Evolutionary conservation across 2,888 invertebrate species (phyloP), one percentile per base, ranked within the genome.

Genomic region (Eupithecia subumbrata): DNA sequence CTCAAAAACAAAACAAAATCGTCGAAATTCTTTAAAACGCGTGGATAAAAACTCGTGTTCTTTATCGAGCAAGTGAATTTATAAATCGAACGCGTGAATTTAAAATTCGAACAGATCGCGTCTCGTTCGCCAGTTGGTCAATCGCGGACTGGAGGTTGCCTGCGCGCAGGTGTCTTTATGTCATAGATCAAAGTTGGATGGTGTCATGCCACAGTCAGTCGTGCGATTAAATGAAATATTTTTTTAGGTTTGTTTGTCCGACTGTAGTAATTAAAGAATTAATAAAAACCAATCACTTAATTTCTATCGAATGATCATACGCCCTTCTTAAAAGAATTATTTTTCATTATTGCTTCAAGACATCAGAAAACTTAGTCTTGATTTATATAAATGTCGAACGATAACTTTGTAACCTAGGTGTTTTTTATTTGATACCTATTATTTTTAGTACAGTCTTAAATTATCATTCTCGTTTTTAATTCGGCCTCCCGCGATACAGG

Each of bases 81-180:
- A 63, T 63, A 30, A 63, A 63, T 63, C 63, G 75, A 71, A 40
- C 75, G 74, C 74, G 60, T 63, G 66, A 66, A 72, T 72, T 79
- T 40, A 9, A 72, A 80, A 74, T 72, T 72, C 56, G 68, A 77
- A 79, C 67, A 18, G 66, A 72, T 74, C 60, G 69, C 82, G 83
- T 80, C 77, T 64, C 60, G 79, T 84, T 80, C 79, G 74, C 72
- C 78, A 74, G 14, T 64, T 71, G 63, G 83, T 76, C 77, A 74
- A 72, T 56, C 82, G 85, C 78, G 85, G 80, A 85, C 86, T 84
- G 86, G 76, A 63, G 74, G 80, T 86, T 82, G 87, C 89, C 84
- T 84, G 12, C 0, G 78, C 86, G 88, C 91, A 90, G 89, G 88
- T 91, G 88, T 85, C 84, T 87, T 86, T 87, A 86, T 84, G 85